Percentiles rank a stretch among this genome's conserved stretches.
phyloP scores from a whole-genome alignment of 2,797 vertebrate species.

The Luscinia luscinia region DNA sequence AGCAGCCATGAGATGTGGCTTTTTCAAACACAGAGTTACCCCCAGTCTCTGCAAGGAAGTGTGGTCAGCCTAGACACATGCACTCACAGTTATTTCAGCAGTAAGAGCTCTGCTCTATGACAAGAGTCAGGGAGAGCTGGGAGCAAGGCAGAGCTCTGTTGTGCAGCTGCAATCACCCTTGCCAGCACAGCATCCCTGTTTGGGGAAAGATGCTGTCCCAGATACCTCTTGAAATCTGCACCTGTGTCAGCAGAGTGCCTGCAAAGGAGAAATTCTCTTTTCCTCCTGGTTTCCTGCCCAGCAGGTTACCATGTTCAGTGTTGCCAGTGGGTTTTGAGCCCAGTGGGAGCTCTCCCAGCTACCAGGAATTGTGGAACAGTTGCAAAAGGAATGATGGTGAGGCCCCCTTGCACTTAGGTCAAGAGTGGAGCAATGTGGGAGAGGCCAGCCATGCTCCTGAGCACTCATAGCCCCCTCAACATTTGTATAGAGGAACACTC shows the following conservation, averaged over 20 bases:
- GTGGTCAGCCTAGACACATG: background rate
- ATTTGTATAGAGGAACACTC: too few relatives aligned
- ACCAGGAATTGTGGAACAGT: background rate
- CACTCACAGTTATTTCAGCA: background rate
- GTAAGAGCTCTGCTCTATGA: background rate
- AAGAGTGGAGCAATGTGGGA: background rate
- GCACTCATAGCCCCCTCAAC: too few relatives aligned
- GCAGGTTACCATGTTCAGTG: background rate
- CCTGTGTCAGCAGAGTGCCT: background rate
- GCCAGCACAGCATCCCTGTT: background rate
- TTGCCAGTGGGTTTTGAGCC: background rate
- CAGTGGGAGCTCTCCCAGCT: background rate
- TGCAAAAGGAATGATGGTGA: background rate
- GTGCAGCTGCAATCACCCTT: background rate
- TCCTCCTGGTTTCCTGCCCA: background rate
- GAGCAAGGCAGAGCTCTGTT: background rate
- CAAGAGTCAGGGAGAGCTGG: background rate
- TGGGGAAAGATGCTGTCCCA: background rate
- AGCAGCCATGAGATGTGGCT: background rate
- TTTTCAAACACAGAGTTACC: background rate
- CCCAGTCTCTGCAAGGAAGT: background rate
- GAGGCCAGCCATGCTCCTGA: fast-evolving
- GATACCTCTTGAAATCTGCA: background rate
- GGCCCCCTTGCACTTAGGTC: background rate
- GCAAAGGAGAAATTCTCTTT: background rate